Conservation (phyloP, 2,797 vertebrate species). For the Sebastes hubbsi region DNA sequence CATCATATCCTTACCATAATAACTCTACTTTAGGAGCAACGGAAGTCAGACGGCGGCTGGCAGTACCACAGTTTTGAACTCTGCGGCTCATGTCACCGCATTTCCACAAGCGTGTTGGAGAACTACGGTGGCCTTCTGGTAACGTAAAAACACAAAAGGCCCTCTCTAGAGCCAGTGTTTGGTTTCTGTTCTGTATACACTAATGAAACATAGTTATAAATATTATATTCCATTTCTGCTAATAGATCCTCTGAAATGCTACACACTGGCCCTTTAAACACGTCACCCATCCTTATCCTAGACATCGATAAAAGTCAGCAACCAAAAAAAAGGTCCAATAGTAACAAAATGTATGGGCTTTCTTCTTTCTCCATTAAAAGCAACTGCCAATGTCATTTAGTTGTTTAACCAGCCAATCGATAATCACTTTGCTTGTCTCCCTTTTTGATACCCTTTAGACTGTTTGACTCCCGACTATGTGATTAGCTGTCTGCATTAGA, state of each 20-base stretch:
- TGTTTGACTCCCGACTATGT: slow-evolving; percentile 27
- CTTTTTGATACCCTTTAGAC: slow-evolving; percentile 31
- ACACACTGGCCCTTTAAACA: neutral
- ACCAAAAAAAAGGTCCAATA: neutral
- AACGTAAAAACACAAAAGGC: too few species aligned
- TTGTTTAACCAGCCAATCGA: slow-evolving; percentile 56
- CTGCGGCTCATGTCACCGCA: too few species aligned
- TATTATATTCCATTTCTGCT: neutral
- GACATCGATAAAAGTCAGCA: neutral
- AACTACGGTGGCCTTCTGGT: too few species aligned
- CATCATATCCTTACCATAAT: too few species aligned
- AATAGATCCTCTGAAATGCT: neutral
- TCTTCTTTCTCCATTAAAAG: slow-evolving; percentile 47
- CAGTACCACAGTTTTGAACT: too few species aligned
- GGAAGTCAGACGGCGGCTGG: too few species aligned
- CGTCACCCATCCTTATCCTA: neutral
- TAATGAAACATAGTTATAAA: neutral
- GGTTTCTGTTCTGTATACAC: neutral
- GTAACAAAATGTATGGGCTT: slow-evolving; percentile 24
- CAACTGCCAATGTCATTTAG: slow-evolving; percentile 45
- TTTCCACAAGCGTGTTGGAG: too few species aligned
- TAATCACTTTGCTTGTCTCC: slow-evolving; percentile 43
- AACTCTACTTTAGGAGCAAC: too few species aligned
- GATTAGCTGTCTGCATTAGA: slow-evolving; percentile 21
- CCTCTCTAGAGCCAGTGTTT: too few species aligned